Conservation (phyloP, 2,888 invertebrate genomes). For the Limnephilus lunatus region DNA sequence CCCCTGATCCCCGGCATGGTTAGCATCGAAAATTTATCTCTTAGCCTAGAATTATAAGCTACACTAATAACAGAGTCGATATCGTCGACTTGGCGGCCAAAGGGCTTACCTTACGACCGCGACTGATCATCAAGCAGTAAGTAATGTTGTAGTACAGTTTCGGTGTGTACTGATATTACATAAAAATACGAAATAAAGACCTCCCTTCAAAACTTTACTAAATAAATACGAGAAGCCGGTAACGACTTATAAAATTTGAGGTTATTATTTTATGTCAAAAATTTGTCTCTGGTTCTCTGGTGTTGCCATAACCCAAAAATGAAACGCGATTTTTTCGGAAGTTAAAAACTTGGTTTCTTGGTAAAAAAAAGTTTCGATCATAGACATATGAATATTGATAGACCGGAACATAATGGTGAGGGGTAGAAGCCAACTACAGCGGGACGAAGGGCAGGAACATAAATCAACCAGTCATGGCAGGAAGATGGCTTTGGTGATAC, state of each 20-base stretch:
- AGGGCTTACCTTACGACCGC: neutral
- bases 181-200: neutral
- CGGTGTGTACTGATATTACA: neutral
- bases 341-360: too few relatives aligned
- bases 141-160: neutral
- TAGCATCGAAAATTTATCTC: neutral
- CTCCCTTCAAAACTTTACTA: neutral
- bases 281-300: neutral
- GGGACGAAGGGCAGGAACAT: too few relatives aligned
- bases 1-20: neutral
- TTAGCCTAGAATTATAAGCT: neutral
- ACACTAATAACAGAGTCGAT: neutral
- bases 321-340: neutral
- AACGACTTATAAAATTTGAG: neutral
- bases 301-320: neutral
- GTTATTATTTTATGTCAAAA: neutral
- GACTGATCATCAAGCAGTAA: neutral
- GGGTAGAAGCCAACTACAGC: too few relatives aligned
- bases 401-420: too few relatives aligned
- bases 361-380: too few relatives aligned
- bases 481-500: too few relatives aligned
- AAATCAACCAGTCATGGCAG: too few relatives aligned
- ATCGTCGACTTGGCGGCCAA: neutral
- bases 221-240: neutral
- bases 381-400: too few relatives aligned